Conservation (phyloP, 92 coral and sea anemone genomes). For the Paramuricea clavata region DNA sequence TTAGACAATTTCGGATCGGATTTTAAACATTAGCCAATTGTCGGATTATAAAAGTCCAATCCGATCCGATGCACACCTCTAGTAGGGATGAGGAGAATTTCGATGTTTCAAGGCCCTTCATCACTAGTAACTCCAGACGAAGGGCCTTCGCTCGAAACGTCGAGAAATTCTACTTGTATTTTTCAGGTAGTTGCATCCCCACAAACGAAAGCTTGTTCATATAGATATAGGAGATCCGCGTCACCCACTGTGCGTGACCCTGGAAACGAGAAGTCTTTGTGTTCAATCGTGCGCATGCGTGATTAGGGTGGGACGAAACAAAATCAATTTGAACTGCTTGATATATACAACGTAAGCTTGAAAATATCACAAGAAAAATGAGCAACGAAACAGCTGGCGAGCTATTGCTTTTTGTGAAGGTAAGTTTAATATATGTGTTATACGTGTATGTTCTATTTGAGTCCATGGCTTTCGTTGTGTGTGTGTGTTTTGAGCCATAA, state of each 20-base stretch:
- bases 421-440: constrained; percentile 18
- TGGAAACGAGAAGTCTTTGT: not conserved
- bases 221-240: too few species aligned
- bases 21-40: too few species aligned
- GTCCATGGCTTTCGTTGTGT: constrained; percentile 5
- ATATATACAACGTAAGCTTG: not conserved
- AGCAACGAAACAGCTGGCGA: constrained; percentile 52
- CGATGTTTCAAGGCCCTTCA: too few species aligned
- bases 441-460: not conserved
- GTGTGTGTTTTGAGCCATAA: constrained; percentile 43
- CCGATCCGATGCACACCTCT: too few species aligned
- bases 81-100: too few species aligned
- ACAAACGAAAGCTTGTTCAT: too few species aligned
- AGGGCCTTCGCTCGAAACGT: too few species aligned
- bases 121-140: too few species aligned
- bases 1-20: too few species aligned
- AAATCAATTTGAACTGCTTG: not conserved
- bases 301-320: constrained; percentile 14
- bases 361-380: constrained; percentile 28
- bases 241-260: not conserved
- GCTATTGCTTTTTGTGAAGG: constrained; percentile 71
- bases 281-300: constrained; percentile 23
- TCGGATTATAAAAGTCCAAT: too few species aligned
- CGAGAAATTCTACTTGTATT: too few species aligned
- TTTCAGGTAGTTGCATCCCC: too few species aligned